Percentiles rank a stretch among this genome's conserved stretches.
Conservation (phyloP, 2,888 invertebrate genomes). For the Papilio protenor region DNA sequence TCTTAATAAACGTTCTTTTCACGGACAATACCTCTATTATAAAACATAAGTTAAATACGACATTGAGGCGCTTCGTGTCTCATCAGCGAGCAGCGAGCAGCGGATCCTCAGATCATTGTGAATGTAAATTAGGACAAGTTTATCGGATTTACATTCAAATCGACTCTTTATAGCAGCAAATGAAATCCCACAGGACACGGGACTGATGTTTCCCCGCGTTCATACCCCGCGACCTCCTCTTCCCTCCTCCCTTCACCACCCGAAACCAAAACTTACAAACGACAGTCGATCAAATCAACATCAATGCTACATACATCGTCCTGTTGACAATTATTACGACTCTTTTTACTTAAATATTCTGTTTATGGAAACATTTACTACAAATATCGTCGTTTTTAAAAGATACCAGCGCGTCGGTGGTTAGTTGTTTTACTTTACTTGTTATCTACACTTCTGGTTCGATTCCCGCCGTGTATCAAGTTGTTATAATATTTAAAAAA, state of each 20-base stretch:
- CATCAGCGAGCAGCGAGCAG: neutral
- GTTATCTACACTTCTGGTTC: too few species aligned
- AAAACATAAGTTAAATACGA: neutral
- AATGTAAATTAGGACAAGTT: constrained; percentile 6
- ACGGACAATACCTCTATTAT: too few species aligned
- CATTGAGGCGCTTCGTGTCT: neutral
- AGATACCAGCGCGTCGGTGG: too few species aligned
- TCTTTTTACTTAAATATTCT: neutral
- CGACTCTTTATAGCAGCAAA: neutral
- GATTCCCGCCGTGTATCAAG: too few species aligned
- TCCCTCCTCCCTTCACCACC: neutral
- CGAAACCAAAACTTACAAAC: neutral
- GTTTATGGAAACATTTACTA: neutral
- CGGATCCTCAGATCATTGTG: neutral
- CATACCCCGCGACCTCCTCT: neutral
- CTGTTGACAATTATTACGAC: neutral
- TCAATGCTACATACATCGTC: neutral
- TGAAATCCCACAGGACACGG: constrained; percentile 5
- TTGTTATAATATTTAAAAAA: too few species aligned
- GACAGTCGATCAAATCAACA: neutral
- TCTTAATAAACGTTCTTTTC: too few species aligned
- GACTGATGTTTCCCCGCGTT: neutral
- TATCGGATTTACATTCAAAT: constrained; percentile 16
- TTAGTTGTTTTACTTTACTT: too few species aligned
- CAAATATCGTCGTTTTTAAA: too few species aligned